Base-by-base conservation (phyloP, 37 sponge, comb jelly and placozoan genomes). In the Hexactinellida sp. region DNA sequence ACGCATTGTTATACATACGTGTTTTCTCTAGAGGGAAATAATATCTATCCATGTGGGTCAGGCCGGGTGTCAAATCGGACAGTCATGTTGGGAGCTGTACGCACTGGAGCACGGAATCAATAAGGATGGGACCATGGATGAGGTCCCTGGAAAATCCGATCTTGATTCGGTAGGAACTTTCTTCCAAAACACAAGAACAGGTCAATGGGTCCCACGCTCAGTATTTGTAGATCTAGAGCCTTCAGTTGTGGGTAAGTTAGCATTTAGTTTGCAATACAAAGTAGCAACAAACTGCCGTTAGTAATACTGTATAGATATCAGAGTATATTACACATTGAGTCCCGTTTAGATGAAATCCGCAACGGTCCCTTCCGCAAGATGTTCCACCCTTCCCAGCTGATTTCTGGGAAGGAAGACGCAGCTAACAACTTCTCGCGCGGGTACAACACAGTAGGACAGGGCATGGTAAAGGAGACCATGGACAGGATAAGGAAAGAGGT, bases 31-130 rank as follows among this genome's bases (percentile, higher is more conserved):
- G 76, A 63, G 87, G 36, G 87, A 87, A 37, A 82, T 82, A 10
- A 87, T 87, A 34, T 87, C 87, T 23, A 38, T 87, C 19, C 87
- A 87, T 34, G 82, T 87, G 1, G 87, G 87, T 24, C 87, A 87
- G 23, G 87, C 87, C 24, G 87, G 87, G 3, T 87, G 87, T 37
- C 87, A 87, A 82, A 87, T 87, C n/a, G 87, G 83, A 36, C 23
- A 82, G n/a, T 5, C 38, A 3, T 82, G 82, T n/a, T 87, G 87
- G 87, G 87, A 87, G 35, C 83, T 87, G 19, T 87, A 87, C 83
- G 38, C 82, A 16, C 83, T 87, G n/a, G 87, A 87, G 36, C 87
- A 87, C 83, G 87, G 87, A 1, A 87, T 87, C 36, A 82, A 52
- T 7, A 38, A 82, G 0, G 83, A 87, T 36, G 87, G 87, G 35